Conservation (phyloP, 2,113 vertebrate species). For the Empidonax alnorum region DNA sequence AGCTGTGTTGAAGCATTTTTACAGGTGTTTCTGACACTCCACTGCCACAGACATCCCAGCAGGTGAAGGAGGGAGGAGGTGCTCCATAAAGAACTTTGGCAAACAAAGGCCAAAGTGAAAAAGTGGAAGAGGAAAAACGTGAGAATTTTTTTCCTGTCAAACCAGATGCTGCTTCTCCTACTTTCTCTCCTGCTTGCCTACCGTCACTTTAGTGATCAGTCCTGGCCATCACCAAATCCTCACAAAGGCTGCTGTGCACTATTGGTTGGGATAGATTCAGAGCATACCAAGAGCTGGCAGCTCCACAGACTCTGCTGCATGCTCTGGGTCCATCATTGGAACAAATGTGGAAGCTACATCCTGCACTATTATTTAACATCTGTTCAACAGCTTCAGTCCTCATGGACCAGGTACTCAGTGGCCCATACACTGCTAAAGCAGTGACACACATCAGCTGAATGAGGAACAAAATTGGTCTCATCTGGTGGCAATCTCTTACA, state of each 20-base stretch:
- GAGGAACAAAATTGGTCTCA: neutral
- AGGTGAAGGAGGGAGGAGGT: neutral
- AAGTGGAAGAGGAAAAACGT: neutral
- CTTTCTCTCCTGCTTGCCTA: neutral
- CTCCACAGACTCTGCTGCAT: neutral
- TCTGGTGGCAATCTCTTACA: neutral
- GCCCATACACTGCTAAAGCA: rapidly evolving
- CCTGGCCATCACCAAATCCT: neutral
- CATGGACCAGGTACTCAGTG: neutral
- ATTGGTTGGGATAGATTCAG: neutral
- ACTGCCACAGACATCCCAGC: neutral
- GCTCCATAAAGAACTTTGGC: neutral
- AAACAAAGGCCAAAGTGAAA: neutral
- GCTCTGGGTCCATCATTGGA: neutral
- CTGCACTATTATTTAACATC: neutral
- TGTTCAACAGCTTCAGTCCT: neutral
- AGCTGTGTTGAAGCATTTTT: neutral
- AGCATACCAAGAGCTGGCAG: neutral
- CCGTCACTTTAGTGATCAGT: neutral
- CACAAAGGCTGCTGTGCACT: neutral
- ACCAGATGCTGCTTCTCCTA: neutral
- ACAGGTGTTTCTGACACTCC: neutral
- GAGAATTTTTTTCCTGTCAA: neutral
- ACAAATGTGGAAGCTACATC: neutral
- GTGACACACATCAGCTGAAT: neutral